A percentile compares a stretch with the other conserved stretches of the same genome.
Conservation (phyloP, 2,113 vertebrate genomes). For the Rhombomys opimus region DNA sequence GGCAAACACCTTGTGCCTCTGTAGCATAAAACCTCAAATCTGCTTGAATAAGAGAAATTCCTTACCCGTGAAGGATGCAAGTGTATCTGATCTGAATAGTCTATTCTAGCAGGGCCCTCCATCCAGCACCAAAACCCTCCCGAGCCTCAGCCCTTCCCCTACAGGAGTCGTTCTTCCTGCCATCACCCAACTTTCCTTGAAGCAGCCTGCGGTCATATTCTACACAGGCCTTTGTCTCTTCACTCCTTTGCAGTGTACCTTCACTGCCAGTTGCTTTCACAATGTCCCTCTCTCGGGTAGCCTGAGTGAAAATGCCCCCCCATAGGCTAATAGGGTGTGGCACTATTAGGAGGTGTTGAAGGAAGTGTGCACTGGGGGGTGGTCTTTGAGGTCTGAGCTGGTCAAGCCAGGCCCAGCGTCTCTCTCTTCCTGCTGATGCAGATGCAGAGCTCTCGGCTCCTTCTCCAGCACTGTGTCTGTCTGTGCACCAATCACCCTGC, state of each 20-base stretch:
- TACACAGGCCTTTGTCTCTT: neutral
- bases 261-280: neutral
- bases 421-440: too few relatives aligned
- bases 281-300: neutral
- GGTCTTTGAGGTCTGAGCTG: neutral
- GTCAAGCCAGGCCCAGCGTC: neutral
- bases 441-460: too few relatives aligned
- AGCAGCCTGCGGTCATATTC: neutral
- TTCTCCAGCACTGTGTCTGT: too few relatives aligned
- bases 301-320: neutral
- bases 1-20: conserved; percentile 6
- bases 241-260: neutral
- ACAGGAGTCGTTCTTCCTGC: neutral
- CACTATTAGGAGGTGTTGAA: neutral
- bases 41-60: neutral
- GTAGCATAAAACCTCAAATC: neutral
- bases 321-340: neutral
- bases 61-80: neutral
- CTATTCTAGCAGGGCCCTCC: neutral
- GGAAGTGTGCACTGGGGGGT: neutral
- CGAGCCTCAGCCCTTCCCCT: neutral
- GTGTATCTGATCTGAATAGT: neutral
- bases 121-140: neutral
- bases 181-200: neutral
- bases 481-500: too few relatives aligned